Percentiles rank a stretch among this genome's conserved stretches.
Conservation (phyloP, 2,113 vertebrate species). For the Clinocottus analis region DNA sequence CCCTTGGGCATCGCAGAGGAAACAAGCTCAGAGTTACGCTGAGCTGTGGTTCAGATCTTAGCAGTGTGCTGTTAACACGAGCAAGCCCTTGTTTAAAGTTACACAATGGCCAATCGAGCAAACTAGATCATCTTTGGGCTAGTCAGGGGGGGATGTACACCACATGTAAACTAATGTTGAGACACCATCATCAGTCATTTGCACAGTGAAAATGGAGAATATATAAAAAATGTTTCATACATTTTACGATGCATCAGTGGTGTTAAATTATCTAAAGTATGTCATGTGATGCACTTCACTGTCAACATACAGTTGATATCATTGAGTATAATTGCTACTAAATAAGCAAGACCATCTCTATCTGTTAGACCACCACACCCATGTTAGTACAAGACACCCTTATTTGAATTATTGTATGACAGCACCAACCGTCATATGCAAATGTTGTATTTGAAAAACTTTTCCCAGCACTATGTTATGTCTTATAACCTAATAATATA, state of each 20-base stretch:
- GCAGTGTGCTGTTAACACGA: conserved; percentile 51
- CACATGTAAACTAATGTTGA: too few relatives aligned
- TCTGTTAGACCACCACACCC: neutral
- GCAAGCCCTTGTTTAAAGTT: conserved; percentile 42
- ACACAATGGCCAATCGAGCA: conserved; percentile 54
- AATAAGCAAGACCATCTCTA: neutral
- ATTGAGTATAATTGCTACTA: neutral
- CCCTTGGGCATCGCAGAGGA: conserved; percentile 58
- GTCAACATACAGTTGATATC: neutral
- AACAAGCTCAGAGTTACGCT: conserved; percentile 50
- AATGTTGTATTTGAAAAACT: neutral
- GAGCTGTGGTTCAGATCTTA: conserved; percentile 48
- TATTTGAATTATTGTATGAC: conserved; percentile 6
- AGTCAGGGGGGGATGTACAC: conserved; percentile 4
- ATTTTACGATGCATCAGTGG: neutral
- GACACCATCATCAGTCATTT: conserved; percentile 7
- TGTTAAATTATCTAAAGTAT: neutral
- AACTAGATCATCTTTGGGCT: conserved; percentile 28
- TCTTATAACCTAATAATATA: neutral
- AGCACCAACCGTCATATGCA: neutral
- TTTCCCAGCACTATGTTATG: neutral
- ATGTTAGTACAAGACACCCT: neutral
- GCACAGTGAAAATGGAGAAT: neutral
- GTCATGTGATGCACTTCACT: neutral
- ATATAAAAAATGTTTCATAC: neutral